Percentiles rank a stretch among this genome's conserved stretches.
Conservation (phyloP, 92 coral and sea anemone species). For the Isaurus tuberculatus region DNA sequence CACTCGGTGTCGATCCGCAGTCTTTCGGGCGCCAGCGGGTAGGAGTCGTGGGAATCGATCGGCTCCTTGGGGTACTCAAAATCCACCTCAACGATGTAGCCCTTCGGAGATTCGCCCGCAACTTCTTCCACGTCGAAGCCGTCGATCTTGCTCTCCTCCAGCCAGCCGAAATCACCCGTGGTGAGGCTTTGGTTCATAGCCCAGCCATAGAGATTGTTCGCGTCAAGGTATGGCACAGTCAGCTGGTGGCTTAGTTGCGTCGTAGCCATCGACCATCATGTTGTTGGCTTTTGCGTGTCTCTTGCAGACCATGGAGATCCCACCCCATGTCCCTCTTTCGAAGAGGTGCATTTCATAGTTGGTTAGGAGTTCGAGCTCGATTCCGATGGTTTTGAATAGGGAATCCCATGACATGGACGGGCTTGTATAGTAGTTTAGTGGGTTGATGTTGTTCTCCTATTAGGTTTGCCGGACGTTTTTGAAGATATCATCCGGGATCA, state of each 20-base stretch:
- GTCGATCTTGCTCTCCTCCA: background rate
- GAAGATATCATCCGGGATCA: too few relatives aligned
- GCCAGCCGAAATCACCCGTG: conserved; percentile 12
- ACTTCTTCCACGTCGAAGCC: background rate
- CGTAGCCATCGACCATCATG: conserved; percentile 4
- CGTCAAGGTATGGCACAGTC: background rate
- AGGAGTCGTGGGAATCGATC: background rate
- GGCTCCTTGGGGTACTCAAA: background rate
- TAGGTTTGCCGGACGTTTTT: too few relatives aligned
- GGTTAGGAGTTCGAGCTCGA: too few relatives aligned
- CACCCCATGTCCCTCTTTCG: conserved; percentile 2
- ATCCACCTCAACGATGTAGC: background rate
- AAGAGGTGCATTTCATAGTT: too few relatives aligned
- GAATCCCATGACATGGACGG: too few relatives aligned
- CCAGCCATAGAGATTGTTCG: background rate
- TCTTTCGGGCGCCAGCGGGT: background rate
- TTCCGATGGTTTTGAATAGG: too few relatives aligned
- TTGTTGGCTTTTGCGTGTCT: background rate
- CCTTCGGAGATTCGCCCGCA: background rate
- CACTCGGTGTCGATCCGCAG: background rate
- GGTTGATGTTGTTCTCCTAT: too few relatives aligned
- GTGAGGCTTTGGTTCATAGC: background rate
- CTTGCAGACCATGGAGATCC: conserved; percentile 3
- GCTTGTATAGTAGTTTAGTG: too few relatives aligned
- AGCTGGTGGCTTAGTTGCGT: too few relatives aligned